Base-by-base conservation (phyloP, 2,113 vertebrate species). In the Callithrix jacchus region DNA sequence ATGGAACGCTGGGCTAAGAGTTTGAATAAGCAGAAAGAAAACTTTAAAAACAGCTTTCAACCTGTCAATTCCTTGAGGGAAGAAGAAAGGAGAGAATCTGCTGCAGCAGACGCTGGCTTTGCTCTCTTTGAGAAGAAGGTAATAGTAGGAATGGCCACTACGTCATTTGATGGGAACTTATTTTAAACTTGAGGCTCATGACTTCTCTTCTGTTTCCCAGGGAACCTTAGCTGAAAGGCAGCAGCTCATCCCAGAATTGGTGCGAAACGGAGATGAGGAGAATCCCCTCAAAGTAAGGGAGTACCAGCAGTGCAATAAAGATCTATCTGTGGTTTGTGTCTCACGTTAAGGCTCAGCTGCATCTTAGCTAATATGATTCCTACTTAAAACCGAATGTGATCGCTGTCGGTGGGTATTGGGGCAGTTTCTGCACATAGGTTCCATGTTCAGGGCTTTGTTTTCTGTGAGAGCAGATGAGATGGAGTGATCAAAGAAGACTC, bases 1-100 rank as follows among this genome's bases (percentile, higher is more conserved):
- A 99, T 99, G 99, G 99, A 99, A 86, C 99, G 99, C n/a, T 99
- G 99, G 99, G 99, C 99, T 81, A 99, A 99, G 98, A 99, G 99
- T 97, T 98, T 99, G 85, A 99, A 99, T 98, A 99, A 99, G 93
- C 99, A 99, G 97, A 99, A 99, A 88, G 99, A 99, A 96, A 99
- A 99, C 97, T 99, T 99, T 98, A 99, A 98, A 94, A 99, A 99
- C 49, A 99, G 99, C 98, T 99, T 99, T 98, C 99, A 99, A 96
- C 99, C 99, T 0, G 98, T 99, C 86, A 99, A 98, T 97, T 99
- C 99, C 85, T 98, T 98, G 70, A 96, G 98, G 56, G 99, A 99
- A 90, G 99, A 99, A 95, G 99, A 99, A 97, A 98, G 99, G 97
- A 99, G 98, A 79, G 99, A 99, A 96, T 99, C 99, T 0, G 99